Conservation (phyloP, 2,797 vertebrate genomes). For the Hafferia zeledoni region DNA sequence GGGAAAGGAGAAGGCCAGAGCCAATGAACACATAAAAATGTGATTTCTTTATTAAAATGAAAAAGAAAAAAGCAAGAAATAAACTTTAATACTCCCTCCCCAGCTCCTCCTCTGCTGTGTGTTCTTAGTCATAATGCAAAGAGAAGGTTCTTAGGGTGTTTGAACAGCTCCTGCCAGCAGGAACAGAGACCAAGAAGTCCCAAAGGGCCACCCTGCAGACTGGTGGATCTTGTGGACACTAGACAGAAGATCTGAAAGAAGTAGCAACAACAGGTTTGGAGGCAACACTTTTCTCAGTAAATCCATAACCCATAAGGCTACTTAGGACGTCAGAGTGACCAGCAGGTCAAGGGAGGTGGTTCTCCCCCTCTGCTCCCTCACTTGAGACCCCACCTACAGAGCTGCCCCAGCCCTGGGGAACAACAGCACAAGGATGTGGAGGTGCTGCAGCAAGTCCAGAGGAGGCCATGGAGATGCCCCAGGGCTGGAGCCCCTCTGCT, state of each 20-base stretch:
- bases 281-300: not conserved
- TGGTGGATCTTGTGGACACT: not conserved
- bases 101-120: fast-evolving
- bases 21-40: not conserved
- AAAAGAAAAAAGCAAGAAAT: not conserved
- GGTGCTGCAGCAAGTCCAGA: not conserved
- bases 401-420: not conserved
- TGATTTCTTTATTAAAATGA: not conserved
- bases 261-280: not conserved
- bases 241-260: not conserved
- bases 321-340: not conserved
- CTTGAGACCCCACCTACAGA: not conserved
- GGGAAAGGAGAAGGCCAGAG: not conserved
- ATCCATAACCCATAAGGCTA: not conserved
- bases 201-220: not conserved
- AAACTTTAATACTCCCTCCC: not conserved
- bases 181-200: not conserved
- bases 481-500: not conserved
- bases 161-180: not conserved
- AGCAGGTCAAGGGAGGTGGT: not conserved
- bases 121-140: not conserved
- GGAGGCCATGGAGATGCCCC: not conserved
- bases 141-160: not conserved
- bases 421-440: fast-evolving
- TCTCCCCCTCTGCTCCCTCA: not conserved